These are phyloP conservation scores for Ptychodera flava DNA, from an alignment of 35 echinoderm and acorn worm species.

Conservation along the genomic window DNA sequence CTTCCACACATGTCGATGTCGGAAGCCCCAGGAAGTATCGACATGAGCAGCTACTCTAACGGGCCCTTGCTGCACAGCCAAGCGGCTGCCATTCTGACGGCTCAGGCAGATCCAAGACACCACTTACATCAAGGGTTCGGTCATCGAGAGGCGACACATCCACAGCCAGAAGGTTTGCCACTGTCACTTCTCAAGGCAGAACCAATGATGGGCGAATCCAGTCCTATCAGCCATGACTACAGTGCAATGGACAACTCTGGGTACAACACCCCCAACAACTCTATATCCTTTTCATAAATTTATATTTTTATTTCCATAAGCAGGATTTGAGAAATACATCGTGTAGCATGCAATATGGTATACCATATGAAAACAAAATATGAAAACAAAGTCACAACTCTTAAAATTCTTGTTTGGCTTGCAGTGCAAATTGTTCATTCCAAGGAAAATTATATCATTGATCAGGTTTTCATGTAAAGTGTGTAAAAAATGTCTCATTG, in stretches of 20 bases:
- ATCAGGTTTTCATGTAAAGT: too few relatives aligned
- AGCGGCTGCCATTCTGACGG: neutral
- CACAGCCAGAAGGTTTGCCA: neutral
- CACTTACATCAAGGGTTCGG: neutral
- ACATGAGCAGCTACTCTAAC: neutral
- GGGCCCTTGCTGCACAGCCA: neutral
- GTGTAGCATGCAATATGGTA: too few relatives aligned
- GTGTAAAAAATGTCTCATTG: too few relatives aligned
- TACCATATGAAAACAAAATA: too few relatives aligned
- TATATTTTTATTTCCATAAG: too few relatives aligned
- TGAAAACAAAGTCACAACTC: too few relatives aligned
- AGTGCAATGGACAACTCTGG: neutral
- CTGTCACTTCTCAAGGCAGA: neutral
- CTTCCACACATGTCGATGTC: constrained; percentile 21
- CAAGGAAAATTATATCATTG: too few relatives aligned
- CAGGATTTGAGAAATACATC: too few relatives aligned
- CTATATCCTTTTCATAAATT: neutral
- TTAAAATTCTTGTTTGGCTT: too few relatives aligned
- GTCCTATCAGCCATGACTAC: neutral
- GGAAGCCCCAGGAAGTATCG: neutral
- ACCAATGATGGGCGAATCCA: neutral
- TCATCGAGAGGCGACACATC: neutral
- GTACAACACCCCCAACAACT: neutral
- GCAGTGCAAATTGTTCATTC: too few relatives aligned
- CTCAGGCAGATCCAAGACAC: neutral